phyloP scores from a whole-genome alignment of 2,113 vertebrate species.

The Anseranas semipalmata region DNA sequence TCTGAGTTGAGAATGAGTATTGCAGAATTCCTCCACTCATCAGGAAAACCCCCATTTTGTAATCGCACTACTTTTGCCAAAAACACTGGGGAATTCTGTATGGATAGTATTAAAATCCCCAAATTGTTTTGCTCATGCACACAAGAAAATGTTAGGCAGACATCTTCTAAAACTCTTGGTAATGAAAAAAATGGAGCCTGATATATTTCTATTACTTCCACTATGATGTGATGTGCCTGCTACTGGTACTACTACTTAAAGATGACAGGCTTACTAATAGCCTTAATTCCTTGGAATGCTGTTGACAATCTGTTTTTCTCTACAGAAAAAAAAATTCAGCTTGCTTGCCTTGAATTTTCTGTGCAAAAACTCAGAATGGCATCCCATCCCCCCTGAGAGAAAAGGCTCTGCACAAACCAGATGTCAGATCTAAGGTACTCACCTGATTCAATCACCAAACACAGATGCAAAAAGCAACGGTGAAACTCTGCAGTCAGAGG shows the following conservation, averaged over 20 bases:
- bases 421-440: neutral
- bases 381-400: no score
- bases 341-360: neutral
- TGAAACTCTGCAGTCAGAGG: neutral
- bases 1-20: neutral
- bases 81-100: neutral
- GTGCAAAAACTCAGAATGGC: neutral
- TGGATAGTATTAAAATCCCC: neutral
- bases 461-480: neutral
- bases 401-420: neutral
- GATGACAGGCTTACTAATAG: neutral
- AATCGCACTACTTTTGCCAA: neutral
- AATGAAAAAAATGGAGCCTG: neutral
- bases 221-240: fast-evolving
- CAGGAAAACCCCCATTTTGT: fast-evolving
- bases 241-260: neutral
- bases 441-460: neutral
- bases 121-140: neutral
- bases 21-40: neutral
- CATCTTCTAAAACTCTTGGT: neutral
- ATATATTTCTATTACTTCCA: neutral
- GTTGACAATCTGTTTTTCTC: neutral
- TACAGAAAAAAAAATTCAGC: neutral
- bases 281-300: neutral
- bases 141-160: neutral